These are phyloP conservation scores for Halocynthia roretzi DNA, from an alignment of 23 tunicate genomes.

Conservation along the genomic window DNA sequence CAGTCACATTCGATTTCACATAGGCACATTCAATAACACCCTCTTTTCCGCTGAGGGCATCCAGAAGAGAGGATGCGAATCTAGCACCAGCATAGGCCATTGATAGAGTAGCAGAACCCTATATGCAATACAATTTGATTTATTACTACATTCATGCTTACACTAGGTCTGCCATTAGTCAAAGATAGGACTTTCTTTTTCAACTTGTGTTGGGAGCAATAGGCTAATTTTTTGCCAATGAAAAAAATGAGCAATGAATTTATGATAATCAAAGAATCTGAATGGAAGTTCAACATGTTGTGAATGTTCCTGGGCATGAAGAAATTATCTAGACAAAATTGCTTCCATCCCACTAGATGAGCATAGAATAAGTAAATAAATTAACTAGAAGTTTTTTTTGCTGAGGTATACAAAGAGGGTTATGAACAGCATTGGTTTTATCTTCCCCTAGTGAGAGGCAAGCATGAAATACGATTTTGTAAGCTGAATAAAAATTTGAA, in stretches of 20 bases:
- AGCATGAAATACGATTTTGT: neutral
- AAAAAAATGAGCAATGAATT: too few relatives aligned
- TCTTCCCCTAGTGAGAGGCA: neutral
- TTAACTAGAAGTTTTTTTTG: too few relatives aligned
- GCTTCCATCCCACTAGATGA: too few relatives aligned
- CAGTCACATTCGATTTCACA: constrained; percentile 47
- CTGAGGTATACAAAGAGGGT: too few relatives aligned
- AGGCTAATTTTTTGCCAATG: neutral
- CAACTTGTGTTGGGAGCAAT: neutral
- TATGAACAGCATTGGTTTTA: too few relatives aligned
- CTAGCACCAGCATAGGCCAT: constrained; percentile 98
- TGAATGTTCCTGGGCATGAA: too few relatives aligned
- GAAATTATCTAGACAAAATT: too few relatives aligned
- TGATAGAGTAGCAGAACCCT: constrained; percentile 89
- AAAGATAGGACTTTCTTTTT: neutral
- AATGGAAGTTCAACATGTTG: too few relatives aligned
- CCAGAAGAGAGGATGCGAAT: constrained; percentile 67
- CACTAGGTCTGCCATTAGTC: neutral
- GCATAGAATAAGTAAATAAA: too few relatives aligned
- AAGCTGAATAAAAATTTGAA: too few relatives aligned
- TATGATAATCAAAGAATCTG: too few relatives aligned
- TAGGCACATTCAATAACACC: constrained; percentile 87
- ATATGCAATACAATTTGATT: neutral
- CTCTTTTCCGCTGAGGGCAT: constrained; percentile 69
- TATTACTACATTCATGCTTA: too few relatives aligned